Base-by-base conservation (phyloP, 2,113 vertebrate species). In the Apteryx mantelli region DNA sequence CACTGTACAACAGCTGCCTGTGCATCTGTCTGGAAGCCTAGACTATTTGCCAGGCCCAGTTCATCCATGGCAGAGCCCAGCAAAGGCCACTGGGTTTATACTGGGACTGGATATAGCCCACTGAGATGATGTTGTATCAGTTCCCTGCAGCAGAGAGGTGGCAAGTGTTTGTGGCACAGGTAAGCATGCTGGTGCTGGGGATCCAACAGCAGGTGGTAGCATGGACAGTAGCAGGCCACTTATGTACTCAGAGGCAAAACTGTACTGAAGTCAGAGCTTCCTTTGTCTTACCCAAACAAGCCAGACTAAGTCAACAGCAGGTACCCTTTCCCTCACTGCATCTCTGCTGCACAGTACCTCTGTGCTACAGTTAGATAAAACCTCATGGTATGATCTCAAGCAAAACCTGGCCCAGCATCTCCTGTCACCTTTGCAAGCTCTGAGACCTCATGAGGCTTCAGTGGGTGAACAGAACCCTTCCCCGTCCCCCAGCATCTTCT, bases 321-420 rank as follows among this genome's bases (percentile, higher is more conserved):
- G 28, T 53, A 3, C 6, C 30, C 13, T 42, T 36, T 66, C 30
- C 21, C 22, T 34, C 44, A 13, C 2, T 12, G 4, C 14, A 19
- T 75, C 13, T 21, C 3, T 42, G 84, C 48, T 40, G 53, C 53
- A 36, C 30, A 44, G 13, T 20, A 32, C 13, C 21, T 32, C 79
- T 36, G 11, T 0, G 0, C n/a, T 48, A 32, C 34, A 61, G 5
- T 55, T 38, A 50, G n/a, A 42, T 11, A 36, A 65, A 2, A 19
- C 30, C 9, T 18, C 32, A 65, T 15, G 28, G 13, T 44, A 83
- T 0, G 1, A 8, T 5, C 36, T 55, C 73, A 79, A 46, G 30
- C 21, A 32, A 71, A 25, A 7, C 34, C 46, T 56, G 34, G 9
- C 52, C 36, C 36, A 46, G 15, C 7, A 25, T 44, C 50, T 82